Conservation (phyloP, 2,113 vertebrate species). For the Nymphicus hollandicus region DNA sequence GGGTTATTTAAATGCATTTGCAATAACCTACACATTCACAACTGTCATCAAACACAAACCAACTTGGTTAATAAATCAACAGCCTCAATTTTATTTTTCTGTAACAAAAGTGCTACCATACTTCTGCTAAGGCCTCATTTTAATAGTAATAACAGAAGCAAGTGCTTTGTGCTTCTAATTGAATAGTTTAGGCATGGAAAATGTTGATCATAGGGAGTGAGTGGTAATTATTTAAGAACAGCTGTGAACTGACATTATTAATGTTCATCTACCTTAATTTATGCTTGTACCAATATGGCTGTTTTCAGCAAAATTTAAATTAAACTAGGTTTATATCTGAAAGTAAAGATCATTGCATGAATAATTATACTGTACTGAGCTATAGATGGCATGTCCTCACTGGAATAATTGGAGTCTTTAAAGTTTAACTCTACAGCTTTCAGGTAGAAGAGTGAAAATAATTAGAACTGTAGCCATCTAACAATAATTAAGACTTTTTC, state of each 20-base stretch:
- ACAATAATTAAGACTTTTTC: background rate
- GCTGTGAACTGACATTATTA: conserved; percentile 72
- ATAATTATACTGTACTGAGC: conserved; percentile 32
- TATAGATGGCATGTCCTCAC: background rate
- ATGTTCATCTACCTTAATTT: conserved; percentile 71
- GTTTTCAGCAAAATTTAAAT: conserved; percentile 69
- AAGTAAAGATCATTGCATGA: conserved; percentile 52
- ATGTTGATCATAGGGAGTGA: conserved; percentile 48
- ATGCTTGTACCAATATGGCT: conserved; percentile 67
- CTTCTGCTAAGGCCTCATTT: conserved; percentile 19
- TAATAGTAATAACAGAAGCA: conserved; percentile 35
- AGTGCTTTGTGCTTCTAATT: conserved; percentile 52
- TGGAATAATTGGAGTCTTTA: conserved; percentile 7
- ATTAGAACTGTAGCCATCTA: conserved; percentile 5
- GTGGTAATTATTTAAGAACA: conserved; percentile 73
- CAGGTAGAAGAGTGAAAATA: background rate
- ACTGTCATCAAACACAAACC: background rate
- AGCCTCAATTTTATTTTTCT: background rate
- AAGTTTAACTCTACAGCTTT: conserved; percentile 38
- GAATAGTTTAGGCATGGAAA: conserved; percentile 60
- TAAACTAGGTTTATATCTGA: conserved; percentile 61
- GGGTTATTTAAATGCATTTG: conserved; percentile 49
- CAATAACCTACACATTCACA: background rate
- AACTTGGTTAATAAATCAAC: conserved; percentile 23
- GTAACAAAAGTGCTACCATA: background rate